These are phyloP conservation scores for Sebastes taczanowskii DNA, from an alignment of 2,797 vertebrate species.

Conservation along the genomic window DNA sequence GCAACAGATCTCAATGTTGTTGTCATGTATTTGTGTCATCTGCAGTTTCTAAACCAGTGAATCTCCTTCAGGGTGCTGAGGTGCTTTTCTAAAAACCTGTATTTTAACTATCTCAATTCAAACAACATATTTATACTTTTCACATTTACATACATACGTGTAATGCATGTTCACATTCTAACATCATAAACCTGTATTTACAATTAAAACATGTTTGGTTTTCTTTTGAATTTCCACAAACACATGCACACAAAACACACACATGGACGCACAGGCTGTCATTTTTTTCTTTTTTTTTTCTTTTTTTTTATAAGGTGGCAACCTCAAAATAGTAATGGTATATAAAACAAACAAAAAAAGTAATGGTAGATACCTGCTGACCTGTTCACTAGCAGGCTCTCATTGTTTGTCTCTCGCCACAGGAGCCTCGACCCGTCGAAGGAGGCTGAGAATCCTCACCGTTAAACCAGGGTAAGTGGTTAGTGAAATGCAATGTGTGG, in stretches of 20 bases:
- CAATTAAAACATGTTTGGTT: background rate
- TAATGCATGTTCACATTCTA: conserved; percentile 47
- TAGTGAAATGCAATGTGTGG: background rate
- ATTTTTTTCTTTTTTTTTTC: background rate
- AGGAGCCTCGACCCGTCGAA: conserved; percentile 71
- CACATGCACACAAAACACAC: conserved; percentile 11
- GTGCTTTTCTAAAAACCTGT: conserved; percentile 10
- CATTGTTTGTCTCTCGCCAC: conserved; percentile 74
- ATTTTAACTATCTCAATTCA: conserved; percentile 9
- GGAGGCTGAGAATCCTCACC: conserved; percentile 72
- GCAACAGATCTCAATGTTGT: conserved; percentile 42
- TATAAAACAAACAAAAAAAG: background rate
- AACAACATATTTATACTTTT: background rate
- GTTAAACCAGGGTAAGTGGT: conserved; percentile 51
- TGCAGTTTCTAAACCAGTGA: conserved; percentile 48
- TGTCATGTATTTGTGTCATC: conserved; percentile 44
- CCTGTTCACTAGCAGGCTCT: conserved; percentile 56
- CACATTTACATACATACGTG: background rate
- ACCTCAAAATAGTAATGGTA: background rate
- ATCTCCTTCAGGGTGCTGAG: conserved; percentile 18
- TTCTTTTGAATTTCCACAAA: background rate
- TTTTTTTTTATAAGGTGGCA: background rate
- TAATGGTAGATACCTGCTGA: background rate
- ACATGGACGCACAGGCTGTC: background rate
- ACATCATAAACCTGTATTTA: background rate